Evolutionary conservation across 2,888 invertebrate genomes (phyloP), one percentile per base, ranked within the genome.

Genomic region (Lasioglossum marginatum): DNA sequence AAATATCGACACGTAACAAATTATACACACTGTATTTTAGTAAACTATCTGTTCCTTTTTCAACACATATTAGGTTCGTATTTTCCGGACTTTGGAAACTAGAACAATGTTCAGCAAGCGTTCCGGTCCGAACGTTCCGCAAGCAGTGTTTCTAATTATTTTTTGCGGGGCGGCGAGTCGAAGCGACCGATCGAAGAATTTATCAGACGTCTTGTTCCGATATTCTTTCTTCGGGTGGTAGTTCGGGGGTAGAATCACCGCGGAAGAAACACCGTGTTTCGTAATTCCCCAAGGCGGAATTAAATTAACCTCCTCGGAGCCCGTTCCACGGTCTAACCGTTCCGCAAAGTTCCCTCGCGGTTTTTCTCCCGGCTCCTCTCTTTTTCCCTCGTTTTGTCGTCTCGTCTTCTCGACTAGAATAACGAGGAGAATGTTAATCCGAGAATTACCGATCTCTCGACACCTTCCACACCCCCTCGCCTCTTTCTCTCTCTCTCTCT

Each of bases 381-480:
- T 80, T 78, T 68, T 63, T 8, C 2, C 19, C 31, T 63, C 73
- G 66, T 83, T 87, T 87, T 80, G 81, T 81, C 77, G 60, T 73
- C 43, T 16, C 37, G 71, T 72, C n/a, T 57, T 40, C 71, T 48
- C 80, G 72, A 14, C 70, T 27, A 40, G 85, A 86, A 85, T 77
- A 86, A 86, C 85, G 80, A 85, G 77, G 14, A 63, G 77, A 85
- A 85, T 86, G 86, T 86, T 86, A 86, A 86, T 86, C 86, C 70
- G 80, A 86, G 86, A 81, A 86, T 86, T 86, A 78, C 77, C 81
- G 81, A 86, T 86, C 86, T 70, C 70, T 40, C 86, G 73, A 81
- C 78, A 83, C 73, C 70, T 71, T 68, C 68, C 37, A 23, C 23
- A 23, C 23, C 23, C 16, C 3, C 23, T 1, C 66, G 14, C 19